phyloP scores from a whole-genome alignment of 2,888 invertebrate species.

The Hirtodrosophila alboralis region DNA sequence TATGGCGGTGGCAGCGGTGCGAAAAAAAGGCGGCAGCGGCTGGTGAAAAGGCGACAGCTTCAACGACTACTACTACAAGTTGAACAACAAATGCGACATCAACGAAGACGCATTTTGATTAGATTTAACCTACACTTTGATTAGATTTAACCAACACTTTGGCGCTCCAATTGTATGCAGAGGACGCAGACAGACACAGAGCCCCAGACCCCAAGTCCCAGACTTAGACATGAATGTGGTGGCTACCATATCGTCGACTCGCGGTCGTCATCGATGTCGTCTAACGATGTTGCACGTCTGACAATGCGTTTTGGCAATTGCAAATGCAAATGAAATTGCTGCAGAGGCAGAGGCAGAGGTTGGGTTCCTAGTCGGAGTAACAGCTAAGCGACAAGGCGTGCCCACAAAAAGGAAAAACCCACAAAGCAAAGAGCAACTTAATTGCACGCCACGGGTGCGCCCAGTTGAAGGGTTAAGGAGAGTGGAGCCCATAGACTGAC shows the following conservation, averaged over 20 bases:
- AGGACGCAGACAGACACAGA: conserved; percentile 14
- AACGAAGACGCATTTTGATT: conserved; percentile 71
- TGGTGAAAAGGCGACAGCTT: conserved; percentile 53
- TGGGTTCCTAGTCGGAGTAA: too few species aligned
- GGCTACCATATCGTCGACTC: conserved; percentile 41
- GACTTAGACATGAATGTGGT: conserved; percentile 12
- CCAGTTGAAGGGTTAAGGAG: conserved; percentile 11
- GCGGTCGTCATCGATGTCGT: conserved; percentile 40
- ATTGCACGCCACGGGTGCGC: conserved; percentile 62
- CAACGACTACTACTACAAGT: conserved; percentile 52
- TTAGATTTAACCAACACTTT: conserved; percentile 72
- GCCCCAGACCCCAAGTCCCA: not conserved
- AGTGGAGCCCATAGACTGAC: conserved; percentile 3
- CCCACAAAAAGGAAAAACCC: conserved; percentile 71
- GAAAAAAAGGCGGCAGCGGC: conserved; percentile 61
- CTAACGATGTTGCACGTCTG: conserved; percentile 69
- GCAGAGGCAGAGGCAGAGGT: not conserved
- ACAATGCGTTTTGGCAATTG: conserved; percentile 72
- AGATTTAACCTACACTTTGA: conserved; percentile 78
- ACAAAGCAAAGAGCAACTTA: conserved; percentile 68
- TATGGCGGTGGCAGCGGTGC: conserved; percentile 30
- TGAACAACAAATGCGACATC: conserved; percentile 49
- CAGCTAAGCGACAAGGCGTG: conserved; percentile 58
- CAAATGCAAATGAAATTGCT: conserved; percentile 57
- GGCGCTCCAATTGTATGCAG: conserved; percentile 67